These are phyloP conservation scores for Scolopax rusticola DNA, from an alignment of 2,797 vertebrate genomes.

Conservation along the genomic window DNA sequence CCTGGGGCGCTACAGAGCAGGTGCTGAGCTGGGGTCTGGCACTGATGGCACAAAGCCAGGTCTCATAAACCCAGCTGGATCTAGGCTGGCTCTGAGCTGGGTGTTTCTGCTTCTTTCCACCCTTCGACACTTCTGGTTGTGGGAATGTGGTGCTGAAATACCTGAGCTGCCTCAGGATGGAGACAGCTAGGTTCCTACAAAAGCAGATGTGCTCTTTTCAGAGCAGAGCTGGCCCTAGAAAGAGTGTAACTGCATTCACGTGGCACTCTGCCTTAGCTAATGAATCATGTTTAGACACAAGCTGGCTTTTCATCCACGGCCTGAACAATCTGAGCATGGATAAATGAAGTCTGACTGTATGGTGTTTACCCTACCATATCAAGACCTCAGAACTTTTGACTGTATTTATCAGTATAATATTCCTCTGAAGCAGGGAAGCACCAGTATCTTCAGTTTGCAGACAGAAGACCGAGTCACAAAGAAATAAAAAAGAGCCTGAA, in stretches of 20 bases:
- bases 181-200: conserved; percentile 39
- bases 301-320: neutral
- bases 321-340: neutral
- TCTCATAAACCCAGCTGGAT: neutral
- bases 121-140: neutral
- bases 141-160: neutral
- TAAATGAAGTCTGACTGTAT: neutral
- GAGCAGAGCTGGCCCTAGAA: conserved; percentile 1
- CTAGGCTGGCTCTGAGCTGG: neutral
- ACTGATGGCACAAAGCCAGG: neutral
- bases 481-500: neutral
- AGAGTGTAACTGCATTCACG: neutral
- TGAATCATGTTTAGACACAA: neutral
- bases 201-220: conserved; percentile 42
- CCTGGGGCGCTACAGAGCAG: neutral
- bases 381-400: neutral
- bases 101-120: neutral
- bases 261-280: neutral
- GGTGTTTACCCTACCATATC: neutral
- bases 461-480: neutral
- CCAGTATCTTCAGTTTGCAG: neutral
- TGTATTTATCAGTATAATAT: neutral
- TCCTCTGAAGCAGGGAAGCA: neutral
- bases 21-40: neutral
- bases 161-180: conserved; percentile 49